These are phyloP conservation scores for Zingel zingel DNA, from an alignment of 2,113 vertebrate species.

Conservation along the genomic window DNA sequence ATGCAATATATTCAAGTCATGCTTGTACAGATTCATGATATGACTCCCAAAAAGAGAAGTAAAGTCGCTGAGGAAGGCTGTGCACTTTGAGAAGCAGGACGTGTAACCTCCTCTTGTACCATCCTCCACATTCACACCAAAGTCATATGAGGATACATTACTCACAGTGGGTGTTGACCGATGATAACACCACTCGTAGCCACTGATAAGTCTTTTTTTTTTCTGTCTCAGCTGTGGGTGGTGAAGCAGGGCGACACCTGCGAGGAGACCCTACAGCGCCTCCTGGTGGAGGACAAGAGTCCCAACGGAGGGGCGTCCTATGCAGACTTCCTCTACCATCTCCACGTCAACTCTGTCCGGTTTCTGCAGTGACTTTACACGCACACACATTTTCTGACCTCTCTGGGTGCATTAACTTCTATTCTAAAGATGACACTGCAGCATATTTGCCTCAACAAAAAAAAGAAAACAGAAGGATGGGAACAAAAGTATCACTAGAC, in stretches of 20 bases:
- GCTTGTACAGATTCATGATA: neutral
- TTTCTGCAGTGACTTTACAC: conserved; percentile 71
- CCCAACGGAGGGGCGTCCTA: conserved; percentile 86
- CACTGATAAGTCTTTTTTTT: neutral
- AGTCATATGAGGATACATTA: neutral
- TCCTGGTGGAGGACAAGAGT: conserved; percentile 86
- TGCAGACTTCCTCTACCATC: conserved; percentile 86
- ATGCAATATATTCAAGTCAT: neutral
- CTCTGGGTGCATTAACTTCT: neutral
- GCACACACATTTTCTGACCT: neutral
- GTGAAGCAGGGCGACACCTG: conserved; percentile 83
- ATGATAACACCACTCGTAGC: neutral
- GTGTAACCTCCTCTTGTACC: neutral
- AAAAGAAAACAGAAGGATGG: neutral
- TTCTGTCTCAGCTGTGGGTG: conserved; percentile 76
- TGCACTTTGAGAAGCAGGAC: neutral
- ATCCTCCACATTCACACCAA: neutral
- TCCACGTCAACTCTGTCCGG: conserved; percentile 83
- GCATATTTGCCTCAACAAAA: neutral
- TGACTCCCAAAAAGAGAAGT: neutral
- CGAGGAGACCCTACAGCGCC: conserved; percentile 82
- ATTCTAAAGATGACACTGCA: neutral
- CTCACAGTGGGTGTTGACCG: neutral
- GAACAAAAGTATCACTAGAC: neutral
- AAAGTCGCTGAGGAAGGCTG: neutral